Base-by-base conservation (phyloP, 2,797 vertebrate species). In the Melanotaenia parkinsoni region DNA sequence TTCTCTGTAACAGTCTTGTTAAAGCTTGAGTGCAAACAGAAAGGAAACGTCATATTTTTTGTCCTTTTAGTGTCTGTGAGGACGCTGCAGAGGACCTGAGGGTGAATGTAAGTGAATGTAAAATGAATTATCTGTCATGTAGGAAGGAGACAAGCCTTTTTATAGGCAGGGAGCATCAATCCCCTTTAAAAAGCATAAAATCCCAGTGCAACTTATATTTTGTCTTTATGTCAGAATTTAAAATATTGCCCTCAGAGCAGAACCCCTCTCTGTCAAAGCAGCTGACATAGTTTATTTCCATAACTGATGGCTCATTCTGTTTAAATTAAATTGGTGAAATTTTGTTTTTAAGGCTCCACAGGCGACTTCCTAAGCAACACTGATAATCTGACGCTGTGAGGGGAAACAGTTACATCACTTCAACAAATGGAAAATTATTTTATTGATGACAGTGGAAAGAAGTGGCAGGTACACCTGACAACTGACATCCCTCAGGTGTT, bases 331-430 rank as follows among this genome's bases (percentile, higher is more conserved):
- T 32, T 32, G 5, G 32, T 32, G 18, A 16, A 5, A 13, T 12
- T 30, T 22, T 16, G 35, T 50, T 35, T 58, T 16, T 1, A 4
- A 6, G 22, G 7, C 43, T 59, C 50, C 38, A 11, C 0, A 58
- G 32, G 43, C 40, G 57, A 24, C 14, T 35, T 70, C 58, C 6
- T 54, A 16, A 58, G 38, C 47, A 57, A 59, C 54, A 56, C 28
- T 40, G 3, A 30, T 51, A 16, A 5, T 45, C 0, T 60, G 62
- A 43, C 26, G 70, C 77, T 66, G 66, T 35, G 47, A 76, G 71
- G 65, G 43, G 71, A 87, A 88, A 88, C 70, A 50, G 58, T 94
- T 92, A 93, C 90, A 83, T 94, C 92, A 93, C 73, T 63, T 74
- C 73, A 86, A 91, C 72, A 82, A 89, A 91, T 74, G 91, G 92